These are phyloP conservation scores for Chaetodon trifascialis DNA, from an alignment of 2,113 vertebrate genomes.

Conservation along the genomic window DNA sequence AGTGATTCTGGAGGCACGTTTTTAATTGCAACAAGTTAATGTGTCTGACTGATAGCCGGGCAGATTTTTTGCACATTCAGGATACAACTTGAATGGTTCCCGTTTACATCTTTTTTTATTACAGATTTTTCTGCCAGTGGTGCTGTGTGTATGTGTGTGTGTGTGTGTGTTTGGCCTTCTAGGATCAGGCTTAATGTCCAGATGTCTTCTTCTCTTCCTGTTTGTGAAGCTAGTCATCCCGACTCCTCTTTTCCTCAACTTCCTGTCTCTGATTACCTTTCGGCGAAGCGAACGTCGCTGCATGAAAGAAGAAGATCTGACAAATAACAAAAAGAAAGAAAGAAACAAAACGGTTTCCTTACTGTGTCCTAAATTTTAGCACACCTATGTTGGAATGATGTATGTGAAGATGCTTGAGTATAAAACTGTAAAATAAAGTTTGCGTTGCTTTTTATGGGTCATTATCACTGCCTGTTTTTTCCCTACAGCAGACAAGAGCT, in stretches of 20 bases:
- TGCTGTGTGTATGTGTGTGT: slow-evolving; percentile 27
- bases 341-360: slow-evolving; percentile 39
- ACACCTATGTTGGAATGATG: slow-evolving; percentile 38
- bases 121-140: slow-evolving; percentile 30
- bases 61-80: slow-evolving; percentile 16
- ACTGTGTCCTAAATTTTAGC: slow-evolving; percentile 12
- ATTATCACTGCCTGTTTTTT: background rate
- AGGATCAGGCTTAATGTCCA: background rate
- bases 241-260: slow-evolving; percentile 24
- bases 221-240: slow-evolving; percentile 21
- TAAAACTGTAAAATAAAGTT: slow-evolving; percentile 66
- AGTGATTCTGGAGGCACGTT: slow-evolving; percentile 26
- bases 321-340: slow-evolving; percentile 16
- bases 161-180: slow-evolving; percentile 9
- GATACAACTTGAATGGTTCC: slow-evolving; percentile 31
- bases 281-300: slow-evolving; percentile 26
- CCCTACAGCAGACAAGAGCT: too few relatives aligned
- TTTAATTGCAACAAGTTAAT: background rate
- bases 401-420: slow-evolving; percentile 25
- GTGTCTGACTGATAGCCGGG: background rate
- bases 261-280: slow-evolving; percentile 28
- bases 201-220: slow-evolving; percentile 11
- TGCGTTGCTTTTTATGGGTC: slow-evolving; percentile 53
- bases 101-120: slow-evolving; percentile 71
- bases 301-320: slow-evolving; percentile 31